phyloP scores from a whole-genome alignment of 2,888 invertebrate species.

The Electrophaes corylata region DNA sequence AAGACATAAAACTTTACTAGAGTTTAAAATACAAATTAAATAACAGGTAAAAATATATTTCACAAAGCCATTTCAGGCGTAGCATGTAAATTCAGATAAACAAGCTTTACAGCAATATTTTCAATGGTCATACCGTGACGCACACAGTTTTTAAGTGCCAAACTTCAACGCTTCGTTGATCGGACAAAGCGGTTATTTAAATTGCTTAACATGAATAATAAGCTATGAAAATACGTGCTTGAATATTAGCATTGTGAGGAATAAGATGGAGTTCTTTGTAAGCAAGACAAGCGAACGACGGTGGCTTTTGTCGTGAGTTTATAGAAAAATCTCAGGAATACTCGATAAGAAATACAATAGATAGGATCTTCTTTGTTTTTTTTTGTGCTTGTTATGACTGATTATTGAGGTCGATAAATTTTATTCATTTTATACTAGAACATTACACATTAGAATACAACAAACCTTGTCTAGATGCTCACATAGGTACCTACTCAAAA shows the following conservation, averaged over 20 bases:
- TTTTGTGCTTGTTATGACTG: slow-evolving; percentile 9
- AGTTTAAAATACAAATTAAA: not conserved
- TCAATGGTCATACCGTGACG: slow-evolving; percentile 23
- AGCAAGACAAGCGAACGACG: slow-evolving; percentile 42
- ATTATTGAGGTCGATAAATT: too few relatives aligned
- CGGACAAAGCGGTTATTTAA: slow-evolving; percentile 28
- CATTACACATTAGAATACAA: too few relatives aligned
- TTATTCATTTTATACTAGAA: too few relatives aligned
- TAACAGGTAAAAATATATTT: slow-evolving; percentile 7
- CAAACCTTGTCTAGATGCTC: too few relatives aligned
- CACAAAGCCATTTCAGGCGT: slow-evolving; percentile 4
- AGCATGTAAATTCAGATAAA: slow-evolving; percentile 7
- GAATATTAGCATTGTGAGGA: slow-evolving; percentile 52
- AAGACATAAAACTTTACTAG: too few relatives aligned
- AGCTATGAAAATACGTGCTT: slow-evolving; percentile 47
- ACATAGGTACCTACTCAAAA: too few relatives aligned
- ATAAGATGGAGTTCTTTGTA: slow-evolving; percentile 48
- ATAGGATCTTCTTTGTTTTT: slow-evolving; percentile 19
- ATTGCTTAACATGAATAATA: slow-evolving; percentile 36
- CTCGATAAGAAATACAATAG: slow-evolving; percentile 45
- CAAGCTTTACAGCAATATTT: slow-evolving; percentile 28
- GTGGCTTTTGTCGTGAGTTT: slow-evolving; percentile 46
- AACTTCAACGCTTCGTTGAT: slow-evolving; percentile 22
- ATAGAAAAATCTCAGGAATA: slow-evolving; percentile 49
- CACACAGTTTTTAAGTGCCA: slow-evolving; percentile 29